Evolutionary conservation across 1,140 invertebrate species (phyloP).

Genomic region (Saccostrea glomerata): DNA sequence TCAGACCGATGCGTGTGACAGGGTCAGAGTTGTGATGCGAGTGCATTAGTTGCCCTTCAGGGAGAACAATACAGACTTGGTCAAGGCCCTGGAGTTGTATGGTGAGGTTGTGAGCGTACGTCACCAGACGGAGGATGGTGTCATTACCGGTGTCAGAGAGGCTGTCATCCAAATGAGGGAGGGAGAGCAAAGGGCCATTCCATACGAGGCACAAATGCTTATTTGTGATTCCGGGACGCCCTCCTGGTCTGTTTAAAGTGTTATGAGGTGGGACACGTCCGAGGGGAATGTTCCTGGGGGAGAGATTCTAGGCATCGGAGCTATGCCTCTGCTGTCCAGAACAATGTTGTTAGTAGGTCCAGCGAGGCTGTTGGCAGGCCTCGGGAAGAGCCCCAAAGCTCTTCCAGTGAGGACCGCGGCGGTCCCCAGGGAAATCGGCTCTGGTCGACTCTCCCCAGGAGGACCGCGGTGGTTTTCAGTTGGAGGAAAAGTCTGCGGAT

Average conservation of each 20-base stretch:
- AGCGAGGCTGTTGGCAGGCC: neutral
- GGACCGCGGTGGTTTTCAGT: no score
- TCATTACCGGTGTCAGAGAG: neutral
- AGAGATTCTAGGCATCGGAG: neutral
- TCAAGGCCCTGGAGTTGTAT: neutral
- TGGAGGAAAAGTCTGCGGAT: no score
- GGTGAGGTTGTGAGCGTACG: neutral
- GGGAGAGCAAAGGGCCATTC: neutral
- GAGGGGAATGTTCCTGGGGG: accelerated
- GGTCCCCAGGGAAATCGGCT: neutral
- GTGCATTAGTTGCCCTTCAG: neutral
- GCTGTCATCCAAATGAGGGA: neutral
- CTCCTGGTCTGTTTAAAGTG: neutral
- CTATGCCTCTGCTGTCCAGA: neutral
- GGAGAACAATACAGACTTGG: neutral
- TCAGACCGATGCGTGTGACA: neutral
- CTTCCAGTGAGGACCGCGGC: neutral
- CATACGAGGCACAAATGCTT: neutral
- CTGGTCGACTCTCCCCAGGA: no score
- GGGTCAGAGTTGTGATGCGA: neutral
- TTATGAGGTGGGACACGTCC: neutral
- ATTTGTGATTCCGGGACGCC: neutral
- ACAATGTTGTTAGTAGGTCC: neutral
- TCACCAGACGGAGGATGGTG: neutral
- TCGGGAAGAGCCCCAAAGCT: neutral